phyloP scores from a whole-genome alignment of 2,888 invertebrate species.

The Scelioninae gen. 1 region DNA sequence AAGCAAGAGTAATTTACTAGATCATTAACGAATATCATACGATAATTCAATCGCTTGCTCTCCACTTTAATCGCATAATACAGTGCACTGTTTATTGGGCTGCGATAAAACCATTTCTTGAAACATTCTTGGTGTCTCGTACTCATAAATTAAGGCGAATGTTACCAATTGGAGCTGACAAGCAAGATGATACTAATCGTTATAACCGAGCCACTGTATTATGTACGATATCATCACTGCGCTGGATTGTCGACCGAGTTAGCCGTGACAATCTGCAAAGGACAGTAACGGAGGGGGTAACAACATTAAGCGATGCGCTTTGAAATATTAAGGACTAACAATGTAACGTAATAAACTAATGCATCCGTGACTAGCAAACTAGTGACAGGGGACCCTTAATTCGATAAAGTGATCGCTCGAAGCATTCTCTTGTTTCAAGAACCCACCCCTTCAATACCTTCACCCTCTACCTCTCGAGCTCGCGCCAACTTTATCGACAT shows the following conservation, averaged over 20 bases:
- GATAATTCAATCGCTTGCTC: too few species aligned
- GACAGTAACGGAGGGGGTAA: slow-evolving; percentile 60
- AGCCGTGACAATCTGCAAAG: slow-evolving; percentile 67
- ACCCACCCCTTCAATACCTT: slow-evolving; percentile 36
- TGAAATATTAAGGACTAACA: slow-evolving; percentile 74
- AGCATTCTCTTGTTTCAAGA: slow-evolving; percentile 67
- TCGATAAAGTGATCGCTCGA: slow-evolving; percentile 70
- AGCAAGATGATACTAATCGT: slow-evolving; percentile 68
- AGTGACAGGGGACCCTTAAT: slow-evolving; percentile 70
- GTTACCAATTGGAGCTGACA: slow-evolving; percentile 63
- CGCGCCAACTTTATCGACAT: slow-evolving; percentile 32
- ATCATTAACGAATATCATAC: too few species aligned
- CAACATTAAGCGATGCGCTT: slow-evolving; percentile 72
- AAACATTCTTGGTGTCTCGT: slow-evolving; percentile 39
- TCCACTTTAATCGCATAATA: too few species aligned
- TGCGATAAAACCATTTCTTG: slow-evolving; percentile 31
- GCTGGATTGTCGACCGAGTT: slow-evolving; percentile 66
- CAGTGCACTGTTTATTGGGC: slow-evolving; percentile 17
- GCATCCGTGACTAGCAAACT: slow-evolving; percentile 72
- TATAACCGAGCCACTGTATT: slow-evolving; percentile 66
- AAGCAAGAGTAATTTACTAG: not conserved
- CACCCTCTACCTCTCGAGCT: not conserved
- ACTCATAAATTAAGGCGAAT: slow-evolving; percentile 48
- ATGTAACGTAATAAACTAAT: slow-evolving; percentile 73
- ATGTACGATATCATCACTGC: slow-evolving; percentile 67